Evolutionary conservation across 2,113 vertebrate species (phyloP).

Genomic region (Oncorhynchus keta): DNA sequence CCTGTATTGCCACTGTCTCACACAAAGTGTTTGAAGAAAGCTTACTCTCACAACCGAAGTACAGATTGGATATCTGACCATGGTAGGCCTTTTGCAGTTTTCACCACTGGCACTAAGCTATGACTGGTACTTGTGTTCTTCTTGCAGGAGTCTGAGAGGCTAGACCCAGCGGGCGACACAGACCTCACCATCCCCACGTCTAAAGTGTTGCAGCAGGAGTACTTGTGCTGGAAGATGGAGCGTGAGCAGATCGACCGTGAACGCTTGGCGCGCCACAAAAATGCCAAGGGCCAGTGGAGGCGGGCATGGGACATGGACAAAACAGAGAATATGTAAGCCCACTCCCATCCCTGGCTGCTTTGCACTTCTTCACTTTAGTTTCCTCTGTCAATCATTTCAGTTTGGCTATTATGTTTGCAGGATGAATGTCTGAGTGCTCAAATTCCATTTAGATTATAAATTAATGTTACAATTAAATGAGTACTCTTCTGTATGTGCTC

Average conservation of each 20-base stretch:
- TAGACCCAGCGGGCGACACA: constrained; percentile 52
- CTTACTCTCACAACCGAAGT: no score
- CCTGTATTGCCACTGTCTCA: no score
- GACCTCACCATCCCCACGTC: constrained; percentile 73
- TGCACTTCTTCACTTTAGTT: not conserved
- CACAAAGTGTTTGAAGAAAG: no score
- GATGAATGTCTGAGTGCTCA: constrained; percentile 12
- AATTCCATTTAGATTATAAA: not conserved
- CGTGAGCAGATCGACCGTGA: constrained; percentile 90
- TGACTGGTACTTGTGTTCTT: not conserved
- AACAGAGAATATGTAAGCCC: constrained; percentile 85
- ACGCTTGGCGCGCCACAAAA: constrained; percentile 89
- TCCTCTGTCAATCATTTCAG: not conserved
- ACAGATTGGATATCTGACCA: no score
- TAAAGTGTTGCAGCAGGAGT: constrained; percentile 81
- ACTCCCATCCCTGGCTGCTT: not conserved
- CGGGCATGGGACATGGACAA: constrained; percentile 97
- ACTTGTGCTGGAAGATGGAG: constrained; percentile 90
- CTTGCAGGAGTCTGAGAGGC: constrained; percentile 51
- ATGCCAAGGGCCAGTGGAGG: constrained; percentile 93
- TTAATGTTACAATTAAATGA: not conserved
- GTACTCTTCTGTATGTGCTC: not conserved
- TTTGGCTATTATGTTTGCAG: constrained; percentile 5
- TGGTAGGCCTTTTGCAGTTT: not conserved
- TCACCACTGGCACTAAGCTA: not conserved